Conservation (phyloP, 2,888 invertebrate species). For the Stenurella melanura region DNA sequence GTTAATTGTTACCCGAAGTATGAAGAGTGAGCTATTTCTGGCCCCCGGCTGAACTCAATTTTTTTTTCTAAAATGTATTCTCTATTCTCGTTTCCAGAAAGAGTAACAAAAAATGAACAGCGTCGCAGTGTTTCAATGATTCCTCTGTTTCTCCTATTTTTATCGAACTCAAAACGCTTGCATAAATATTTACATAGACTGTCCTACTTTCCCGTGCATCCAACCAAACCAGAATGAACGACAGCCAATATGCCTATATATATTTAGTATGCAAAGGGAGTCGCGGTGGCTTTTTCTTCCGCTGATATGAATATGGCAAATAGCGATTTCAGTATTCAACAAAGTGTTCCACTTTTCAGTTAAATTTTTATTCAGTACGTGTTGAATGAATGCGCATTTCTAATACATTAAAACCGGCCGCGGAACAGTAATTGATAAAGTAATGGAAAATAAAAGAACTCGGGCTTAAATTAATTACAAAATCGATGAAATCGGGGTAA, state of each 20-base stretch:
- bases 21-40: too few species aligned
- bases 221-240: slow-evolving; percentile 17
- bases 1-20: too few species aligned
- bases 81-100: too few species aligned
- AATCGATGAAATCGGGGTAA: not conserved
- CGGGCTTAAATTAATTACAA: slow-evolving; percentile 7
- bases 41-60: too few species aligned
- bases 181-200: not conserved
- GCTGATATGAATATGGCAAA: slow-evolving; percentile 44
- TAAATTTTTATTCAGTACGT: slow-evolving; percentile 38
- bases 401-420: slow-evolving; percentile 16
- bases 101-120: too few species aligned
- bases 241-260: slow-evolving; percentile 29
- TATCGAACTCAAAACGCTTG: not conserved
- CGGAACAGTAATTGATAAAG: slow-evolving; percentile 5
- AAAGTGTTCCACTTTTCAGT: slow-evolving; percentile 47
- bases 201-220: not conserved
- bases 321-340: slow-evolving; percentile 44
- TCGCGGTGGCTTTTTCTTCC: slow-evolving; percentile 37
- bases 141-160: too few species aligned
- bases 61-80: too few species aligned
- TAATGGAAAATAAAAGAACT: slow-evolving; percentile 11
- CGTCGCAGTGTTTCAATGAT: too few species aligned
- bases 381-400: slow-evolving; percentile 12
- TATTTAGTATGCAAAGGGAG: slow-evolving; percentile 46